Percentiles rank a stretch among this genome's conserved stretches.
Conservation (phyloP, 2,888 invertebrate genomes). For the Tetrapedia diversipes region DNA sequence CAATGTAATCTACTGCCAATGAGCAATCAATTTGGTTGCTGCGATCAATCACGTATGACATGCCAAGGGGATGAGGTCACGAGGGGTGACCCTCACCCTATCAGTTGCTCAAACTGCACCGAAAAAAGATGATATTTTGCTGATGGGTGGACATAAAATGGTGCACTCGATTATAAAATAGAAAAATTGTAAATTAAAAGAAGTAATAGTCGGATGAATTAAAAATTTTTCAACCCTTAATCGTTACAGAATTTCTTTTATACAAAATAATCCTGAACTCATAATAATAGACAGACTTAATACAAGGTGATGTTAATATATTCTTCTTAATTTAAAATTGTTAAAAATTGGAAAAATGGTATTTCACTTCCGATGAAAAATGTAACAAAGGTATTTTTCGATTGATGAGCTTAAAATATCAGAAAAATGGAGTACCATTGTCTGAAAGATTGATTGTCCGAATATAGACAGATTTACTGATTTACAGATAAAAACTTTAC, state of each 20-base stretch:
- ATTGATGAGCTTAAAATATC: no score
- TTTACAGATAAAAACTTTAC: no score
- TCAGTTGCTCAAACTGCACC: conserved; percentile 10
- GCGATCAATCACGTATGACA: conserved; percentile 29
- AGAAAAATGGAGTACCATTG: no score
- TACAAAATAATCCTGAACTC: not conserved
- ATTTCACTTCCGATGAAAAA: no score
- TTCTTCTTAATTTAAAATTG: no score
- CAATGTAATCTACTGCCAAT: conserved; percentile 20
- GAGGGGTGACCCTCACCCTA: conserved; percentile 17
- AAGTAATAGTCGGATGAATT: not conserved
- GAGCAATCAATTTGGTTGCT: conserved; percentile 21
- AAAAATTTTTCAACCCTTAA: not conserved
- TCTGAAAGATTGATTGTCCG: no score
- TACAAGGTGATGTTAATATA: not conserved
- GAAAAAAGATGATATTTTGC: conserved; percentile 18
- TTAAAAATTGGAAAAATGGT: no score
- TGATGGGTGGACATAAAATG: conserved; percentile 1
- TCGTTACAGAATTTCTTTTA: not conserved
- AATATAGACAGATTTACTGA: no score
- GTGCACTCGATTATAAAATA: not conserved
- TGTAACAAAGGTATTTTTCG: no score
- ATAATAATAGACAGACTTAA: not conserved
- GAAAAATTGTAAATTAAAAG: not conserved
- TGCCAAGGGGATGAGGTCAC: not conserved